phyloP scores from a whole-genome alignment of 2,113 vertebrate genomes.

The Phalacrocorax pelagicus region DNA sequence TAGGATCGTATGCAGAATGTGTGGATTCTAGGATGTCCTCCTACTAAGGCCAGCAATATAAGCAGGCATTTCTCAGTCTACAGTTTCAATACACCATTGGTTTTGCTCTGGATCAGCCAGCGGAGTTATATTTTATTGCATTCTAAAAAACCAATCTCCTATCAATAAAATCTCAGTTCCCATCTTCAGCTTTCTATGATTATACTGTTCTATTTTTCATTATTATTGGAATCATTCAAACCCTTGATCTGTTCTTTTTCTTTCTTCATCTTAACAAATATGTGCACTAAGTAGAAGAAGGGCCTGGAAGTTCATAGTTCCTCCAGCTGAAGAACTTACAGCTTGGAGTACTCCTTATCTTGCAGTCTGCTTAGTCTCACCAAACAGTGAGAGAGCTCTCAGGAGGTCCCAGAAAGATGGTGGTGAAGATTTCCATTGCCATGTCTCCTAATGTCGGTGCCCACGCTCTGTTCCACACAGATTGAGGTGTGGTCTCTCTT shows the following conservation, averaged over 20 bases:
- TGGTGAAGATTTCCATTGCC: not conserved
- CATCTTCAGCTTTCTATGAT: not conserved
- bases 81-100: not conserved
- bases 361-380: not conserved
- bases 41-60: not conserved
- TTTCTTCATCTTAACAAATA: not conserved
- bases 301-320: not conserved
- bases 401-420: not conserved
- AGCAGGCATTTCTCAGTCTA: not conserved
- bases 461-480: not conserved
- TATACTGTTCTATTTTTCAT: not conserved
- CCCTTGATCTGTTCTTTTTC: not conserved
- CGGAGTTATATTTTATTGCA: not conserved
- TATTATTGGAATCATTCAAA: not conserved
- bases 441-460: not conserved
- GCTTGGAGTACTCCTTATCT: not conserved
- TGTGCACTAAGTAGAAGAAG: not conserved
- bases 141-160: not conserved
- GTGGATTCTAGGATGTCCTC: not conserved
- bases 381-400: not conserved
- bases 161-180: not conserved
- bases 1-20: not conserved
- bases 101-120: not conserved
- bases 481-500: not conserved
- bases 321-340: not conserved